A percentile compares a stretch with the other conserved stretches of the same genome.
Conservation (phyloP, 2,888 invertebrate genomes). For the Linnaemya tessellans region DNA sequence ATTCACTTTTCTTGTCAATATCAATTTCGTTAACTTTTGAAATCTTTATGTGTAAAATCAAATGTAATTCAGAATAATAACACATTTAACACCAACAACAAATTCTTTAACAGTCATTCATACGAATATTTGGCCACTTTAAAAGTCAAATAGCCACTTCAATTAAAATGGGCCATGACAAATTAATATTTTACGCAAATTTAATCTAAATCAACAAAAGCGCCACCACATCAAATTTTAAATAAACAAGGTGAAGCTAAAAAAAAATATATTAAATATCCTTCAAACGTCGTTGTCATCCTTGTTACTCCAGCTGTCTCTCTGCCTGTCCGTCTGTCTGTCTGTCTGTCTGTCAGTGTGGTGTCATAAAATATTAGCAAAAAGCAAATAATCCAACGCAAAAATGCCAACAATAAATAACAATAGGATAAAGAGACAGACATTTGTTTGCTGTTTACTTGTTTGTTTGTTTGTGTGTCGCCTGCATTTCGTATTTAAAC, state of each 20-base stretch:
- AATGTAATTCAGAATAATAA: neutral
- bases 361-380: constrained; percentile 68
- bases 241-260: constrained; percentile 7
- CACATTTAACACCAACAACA: neutral
- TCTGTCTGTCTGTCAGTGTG: constrained; percentile 28
- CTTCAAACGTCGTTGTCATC: constrained; percentile 60
- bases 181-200: constrained; percentile 59
- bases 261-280: constrained; percentile 40
- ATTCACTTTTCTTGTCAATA: no score
- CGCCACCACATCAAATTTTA: constrained; percentile 48
- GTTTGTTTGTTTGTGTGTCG: constrained; percentile 42
- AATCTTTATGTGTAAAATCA: no score
- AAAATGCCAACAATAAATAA: constrained; percentile 65
- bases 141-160: constrained; percentile 28
- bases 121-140: neutral
- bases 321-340: no score
- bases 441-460: constrained; percentile 20
- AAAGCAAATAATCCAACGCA: constrained; percentile 67
- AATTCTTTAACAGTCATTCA: no score
- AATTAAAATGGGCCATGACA: constrained; percentile 25
- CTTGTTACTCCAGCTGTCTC: constrained; percentile 35
- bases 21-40: no score
- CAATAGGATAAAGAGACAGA: constrained; percentile 43
- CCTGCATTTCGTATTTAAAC: constrained; percentile 50
- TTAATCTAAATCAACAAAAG: constrained; percentile 50